Evolutionary conservation across 2,888 invertebrate genomes (phyloP), one percentile per base, ranked within the genome.

Genomic region (Troides oblongomaculatus): DNA sequence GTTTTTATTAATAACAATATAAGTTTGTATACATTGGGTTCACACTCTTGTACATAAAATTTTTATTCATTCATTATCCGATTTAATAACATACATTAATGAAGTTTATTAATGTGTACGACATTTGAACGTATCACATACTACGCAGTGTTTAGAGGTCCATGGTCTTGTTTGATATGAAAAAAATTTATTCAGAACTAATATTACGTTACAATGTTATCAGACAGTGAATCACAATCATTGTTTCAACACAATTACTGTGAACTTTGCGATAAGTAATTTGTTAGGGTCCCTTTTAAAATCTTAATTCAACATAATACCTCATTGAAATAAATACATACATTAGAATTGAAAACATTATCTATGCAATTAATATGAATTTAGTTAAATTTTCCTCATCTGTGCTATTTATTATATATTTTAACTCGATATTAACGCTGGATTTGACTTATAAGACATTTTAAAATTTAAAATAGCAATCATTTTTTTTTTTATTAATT

Each of bases 211-310:
- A 39, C 39, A 50, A 23, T 46, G 17, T 25, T 64, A 68, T 68
- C 64, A 18, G 39, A 21, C 39, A 17, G 63, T 71, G 65, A 66
- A 60, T 68, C 68, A 66, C 59, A 21, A 21, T 21, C 21, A 64
- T 66, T 56, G 60, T 69, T 71, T 71, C 57, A 65, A 69, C 71
- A 71, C 59, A 53, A 69, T 71, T 71, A 58, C 64, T 71, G 62
- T 50, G 68, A 68, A 68, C 59, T 59, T n/a, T 36, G 53, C 53
- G 68, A 68, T 68, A 64, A 68, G 57, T 53, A 39, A 46, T 62
- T 43, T 57, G 30, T 3, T 25, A 12, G 46, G 30, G 50, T 66
- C 21, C 53, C 36, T 66, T 58, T 65, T 65, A 58, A 39, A 65
- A 63, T 46, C 59, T 58, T 65, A 59, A 59, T 58, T 59, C 18